Conservation (phyloP, 2,888 invertebrate species). For the Harpalus rubripes region DNA sequence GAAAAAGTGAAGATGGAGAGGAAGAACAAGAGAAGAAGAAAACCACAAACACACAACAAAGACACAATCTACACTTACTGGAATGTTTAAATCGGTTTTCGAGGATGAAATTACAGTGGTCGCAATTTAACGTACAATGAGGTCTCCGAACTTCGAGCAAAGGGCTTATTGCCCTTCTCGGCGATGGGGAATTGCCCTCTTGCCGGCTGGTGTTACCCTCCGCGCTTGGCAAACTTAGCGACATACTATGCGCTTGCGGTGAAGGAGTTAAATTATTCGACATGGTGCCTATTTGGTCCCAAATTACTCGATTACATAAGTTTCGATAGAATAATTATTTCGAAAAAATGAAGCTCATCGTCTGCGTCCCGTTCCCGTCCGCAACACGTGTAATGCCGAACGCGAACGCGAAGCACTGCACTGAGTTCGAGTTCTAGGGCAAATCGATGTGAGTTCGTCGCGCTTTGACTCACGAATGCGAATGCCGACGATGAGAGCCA, state of each 20-base stretch:
- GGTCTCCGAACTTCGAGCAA: slow-evolving; percentile 85
- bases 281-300: slow-evolving; percentile 33
- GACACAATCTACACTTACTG: slow-evolving; percentile 74
- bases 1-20: not conserved
- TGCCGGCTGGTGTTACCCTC: slow-evolving; percentile 76
- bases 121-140: slow-evolving; percentile 87
- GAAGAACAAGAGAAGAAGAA: not conserved
- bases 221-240: slow-evolving; percentile 79
- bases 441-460: slow-evolving; percentile 38
- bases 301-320: slow-evolving; percentile 1
- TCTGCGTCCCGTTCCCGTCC: not conserved
- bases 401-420: slow-evolving; percentile 29
- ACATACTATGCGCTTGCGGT: slow-evolving; percentile 76
- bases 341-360: not conserved
- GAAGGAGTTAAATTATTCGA: slow-evolving; percentile 56
- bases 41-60: slow-evolving; percentile 12
- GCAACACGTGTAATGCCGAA: slow-evolving; percentile 24
- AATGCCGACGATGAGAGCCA: slow-evolving; percentile 28
- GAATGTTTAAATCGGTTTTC: slow-evolving; percentile 84
- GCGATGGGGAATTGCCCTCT: slow-evolving; percentile 79
- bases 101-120: slow-evolving; percentile 84
- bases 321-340: slow-evolving; percentile 23
- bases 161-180: slow-evolving; percentile 85
- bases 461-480: slow-evolving; percentile 48
- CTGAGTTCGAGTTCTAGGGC: slow-evolving; percentile 5